These are phyloP conservation scores for Chaitophorus viminalis DNA, from an alignment of 2,888 invertebrate genomes.

Conservation along the genomic window DNA sequence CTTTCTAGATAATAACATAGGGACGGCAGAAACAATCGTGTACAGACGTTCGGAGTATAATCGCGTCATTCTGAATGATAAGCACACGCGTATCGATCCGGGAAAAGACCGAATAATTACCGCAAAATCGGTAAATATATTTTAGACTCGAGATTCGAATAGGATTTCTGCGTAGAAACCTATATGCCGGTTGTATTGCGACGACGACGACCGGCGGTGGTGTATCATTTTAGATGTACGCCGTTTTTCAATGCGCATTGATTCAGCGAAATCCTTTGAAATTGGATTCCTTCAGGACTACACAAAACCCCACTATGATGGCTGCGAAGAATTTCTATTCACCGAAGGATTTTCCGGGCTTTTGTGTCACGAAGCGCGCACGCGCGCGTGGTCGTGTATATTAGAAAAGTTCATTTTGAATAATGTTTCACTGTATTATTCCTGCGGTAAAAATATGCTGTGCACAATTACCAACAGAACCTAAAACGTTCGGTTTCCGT, in stretches of 20 bases:
- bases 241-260: constrained; percentile 10
- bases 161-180: background rate
- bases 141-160: background rate
- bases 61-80: no score
- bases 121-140: background rate
- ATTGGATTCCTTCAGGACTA: constrained; percentile 22
- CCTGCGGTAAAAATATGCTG: background rate
- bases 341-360: constrained; percentile 19
- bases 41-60: background rate
- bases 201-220: background rate
- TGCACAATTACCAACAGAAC: background rate
- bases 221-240: constrained; percentile 11
- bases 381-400: background rate
- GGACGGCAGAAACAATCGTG: background rate
- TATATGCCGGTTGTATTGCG: no score
- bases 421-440: background rate
- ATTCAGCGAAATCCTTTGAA: constrained; percentile 42
- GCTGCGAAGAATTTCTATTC: constrained; percentile 34
- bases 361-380: constrained; percentile 17
- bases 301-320: constrained; percentile 12
- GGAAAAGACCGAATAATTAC: no score
- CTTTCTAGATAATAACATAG: background rate
- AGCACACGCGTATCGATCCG: no score
- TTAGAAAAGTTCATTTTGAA: constrained; percentile 34
- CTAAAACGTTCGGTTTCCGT: background rate